phyloP scores from a whole-genome alignment of 2,888 invertebrate species.

The Tachina lurida region DNA sequence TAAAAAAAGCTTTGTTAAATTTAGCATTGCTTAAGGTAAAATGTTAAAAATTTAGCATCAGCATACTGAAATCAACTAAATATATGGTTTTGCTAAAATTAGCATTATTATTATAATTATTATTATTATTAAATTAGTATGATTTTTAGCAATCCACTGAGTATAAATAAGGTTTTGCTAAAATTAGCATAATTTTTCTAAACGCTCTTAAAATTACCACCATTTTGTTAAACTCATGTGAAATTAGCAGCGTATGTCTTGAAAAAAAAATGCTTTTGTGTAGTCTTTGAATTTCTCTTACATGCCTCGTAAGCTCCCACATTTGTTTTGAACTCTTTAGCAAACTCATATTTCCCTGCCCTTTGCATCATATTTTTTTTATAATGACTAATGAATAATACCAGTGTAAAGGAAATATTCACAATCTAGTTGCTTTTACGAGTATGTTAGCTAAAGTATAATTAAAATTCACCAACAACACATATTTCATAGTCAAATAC shows the following conservation, averaged over 20 bases:
- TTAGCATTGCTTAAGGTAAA: too few relatives aligned
- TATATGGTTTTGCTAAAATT: background rate
- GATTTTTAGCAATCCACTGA: too few relatives aligned
- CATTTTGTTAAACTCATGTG: too few relatives aligned
- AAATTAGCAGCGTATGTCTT: too few relatives aligned
- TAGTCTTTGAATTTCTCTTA: background rate
- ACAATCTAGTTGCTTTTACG: background rate
- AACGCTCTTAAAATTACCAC: too few relatives aligned
- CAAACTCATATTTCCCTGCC: background rate
- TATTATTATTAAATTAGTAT: background rate
- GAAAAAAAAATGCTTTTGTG: too few relatives aligned
- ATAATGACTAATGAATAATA: slow-evolving; percentile 27
- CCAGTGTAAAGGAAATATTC: slow-evolving; percentile 12
- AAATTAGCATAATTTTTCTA: too few relatives aligned
- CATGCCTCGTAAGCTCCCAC: background rate
- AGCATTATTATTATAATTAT: background rate
- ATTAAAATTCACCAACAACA: background rate
- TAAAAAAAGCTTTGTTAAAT: too few relatives aligned
- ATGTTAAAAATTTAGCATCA: too few relatives aligned
- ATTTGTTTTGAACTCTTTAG: background rate
- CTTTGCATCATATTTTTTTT: slow-evolving; percentile 6
- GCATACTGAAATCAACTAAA: too few relatives aligned
- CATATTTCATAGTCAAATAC: slow-evolving; percentile 3
- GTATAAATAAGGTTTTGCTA: too few relatives aligned
- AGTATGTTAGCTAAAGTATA: background rate